These are phyloP conservation scores for Dendrocincla fuliginosa DNA, from an alignment of 2,797 vertebrate genomes.

Conservation along the genomic window DNA sequence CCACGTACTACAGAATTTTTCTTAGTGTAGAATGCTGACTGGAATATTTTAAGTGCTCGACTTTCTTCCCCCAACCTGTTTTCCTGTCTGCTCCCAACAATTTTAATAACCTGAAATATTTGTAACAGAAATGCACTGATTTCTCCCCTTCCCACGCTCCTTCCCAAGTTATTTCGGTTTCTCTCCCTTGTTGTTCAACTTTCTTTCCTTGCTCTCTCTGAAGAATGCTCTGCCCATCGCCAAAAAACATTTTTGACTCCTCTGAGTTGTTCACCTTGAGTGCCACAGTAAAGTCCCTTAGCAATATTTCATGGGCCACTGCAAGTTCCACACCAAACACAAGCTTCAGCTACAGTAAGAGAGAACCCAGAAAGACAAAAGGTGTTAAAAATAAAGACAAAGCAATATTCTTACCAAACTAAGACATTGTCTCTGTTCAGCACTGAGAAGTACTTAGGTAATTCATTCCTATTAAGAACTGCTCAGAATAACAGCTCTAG, in stretches of 20 bases:
- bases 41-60: not conserved
- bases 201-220: not conserved
- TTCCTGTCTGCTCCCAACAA: not conserved
- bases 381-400: not conserved
- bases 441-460: not conserved
- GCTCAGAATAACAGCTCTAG: not conserved
- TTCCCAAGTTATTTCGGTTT: not conserved
- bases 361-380: not conserved
- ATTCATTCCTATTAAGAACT: not conserved
- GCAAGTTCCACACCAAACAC: not conserved
- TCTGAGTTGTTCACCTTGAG: not conserved
- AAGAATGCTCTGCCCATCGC: not conserved
- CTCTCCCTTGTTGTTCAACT: not conserved
- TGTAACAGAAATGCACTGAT: not conserved
- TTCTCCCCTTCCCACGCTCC: not conserved
- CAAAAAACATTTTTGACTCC: not conserved
- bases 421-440: not conserved
- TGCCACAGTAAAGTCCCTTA: not conserved
- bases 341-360: not conserved
- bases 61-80: not conserved
- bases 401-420: not conserved
- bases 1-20: not conserved
- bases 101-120: not conserved
- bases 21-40: not conserved
- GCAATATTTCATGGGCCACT: not conserved